A percentile compares a stretch with the other conserved stretches of the same genome.
phyloP scores from a whole-genome alignment of 2,113 vertebrate species.

The Anguilla rostrata region DNA sequence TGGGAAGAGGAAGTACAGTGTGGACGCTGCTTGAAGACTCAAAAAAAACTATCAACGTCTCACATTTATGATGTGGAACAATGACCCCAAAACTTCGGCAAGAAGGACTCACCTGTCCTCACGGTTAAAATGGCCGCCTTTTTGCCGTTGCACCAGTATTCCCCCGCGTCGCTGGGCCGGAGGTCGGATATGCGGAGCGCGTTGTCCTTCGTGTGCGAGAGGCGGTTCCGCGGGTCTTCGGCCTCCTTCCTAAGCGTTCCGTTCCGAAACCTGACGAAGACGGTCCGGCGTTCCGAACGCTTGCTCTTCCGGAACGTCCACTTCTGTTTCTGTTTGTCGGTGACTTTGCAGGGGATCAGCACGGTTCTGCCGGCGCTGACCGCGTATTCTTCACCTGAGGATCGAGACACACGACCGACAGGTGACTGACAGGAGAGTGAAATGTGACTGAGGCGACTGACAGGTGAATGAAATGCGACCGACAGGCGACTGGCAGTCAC shows the following conservation, averaged over 20 bases:
- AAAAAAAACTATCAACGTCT: too few species aligned
- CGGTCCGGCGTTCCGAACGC: constrained; percentile 8
- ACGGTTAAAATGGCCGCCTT: constrained; percentile 39
- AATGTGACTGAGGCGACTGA: too few species aligned
- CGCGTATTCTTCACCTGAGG: constrained; percentile 37
- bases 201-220: constrained; percentile 27
- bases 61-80: background rate
- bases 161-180: constrained; percentile 49
- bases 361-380: constrained; percentile 54
- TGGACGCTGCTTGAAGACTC: too few species aligned
- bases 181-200: constrained; percentile 57
- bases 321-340: constrained; percentile 35
- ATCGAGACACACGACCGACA: background rate
- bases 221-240: constrained; percentile 32
- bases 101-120: constrained; percentile 32
- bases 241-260: constrained; percentile 41
- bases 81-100: background rate
- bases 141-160: constrained; percentile 54
- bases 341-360: constrained; percentile 52
- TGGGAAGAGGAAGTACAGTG: too few species aligned
- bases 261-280: constrained; percentile 54
- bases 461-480: too few species aligned
- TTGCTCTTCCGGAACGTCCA: constrained; percentile 41
- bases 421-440: background rate
- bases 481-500: background rate